Evolutionary conservation across 2,113 vertebrate genomes (phyloP).

Genomic region (Thunnus thynnus): DNA sequence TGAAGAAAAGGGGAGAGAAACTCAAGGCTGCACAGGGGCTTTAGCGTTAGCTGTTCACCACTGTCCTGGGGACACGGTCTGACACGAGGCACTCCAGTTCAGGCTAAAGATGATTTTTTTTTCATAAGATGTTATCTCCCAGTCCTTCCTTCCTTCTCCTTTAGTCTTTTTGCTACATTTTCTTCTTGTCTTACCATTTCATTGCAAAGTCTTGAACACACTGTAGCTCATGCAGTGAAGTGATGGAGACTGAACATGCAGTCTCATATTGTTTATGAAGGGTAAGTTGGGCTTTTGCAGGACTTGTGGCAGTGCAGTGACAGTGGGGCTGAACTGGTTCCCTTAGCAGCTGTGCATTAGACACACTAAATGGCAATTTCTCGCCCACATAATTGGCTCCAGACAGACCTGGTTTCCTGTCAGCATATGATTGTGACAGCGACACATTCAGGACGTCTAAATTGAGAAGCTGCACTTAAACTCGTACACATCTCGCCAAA

Average conservation of each 20-base stretch:
- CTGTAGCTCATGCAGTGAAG: background rate
- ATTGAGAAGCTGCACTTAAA: slow-evolving; percentile 42
- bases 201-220: background rate
- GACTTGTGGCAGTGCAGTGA: slow-evolving; percentile 48
- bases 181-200: slow-evolving; percentile 32
- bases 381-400: slow-evolving; percentile 75
- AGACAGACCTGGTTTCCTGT: slow-evolving; percentile 72
- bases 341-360: slow-evolving; percentile 74
- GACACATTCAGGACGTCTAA: slow-evolving; percentile 31
- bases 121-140: slow-evolving; percentile 16
- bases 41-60: slow-evolving; percentile 18
- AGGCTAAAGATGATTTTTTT: background rate
- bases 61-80: slow-evolving; percentile 23
- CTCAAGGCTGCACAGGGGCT: slow-evolving; percentile 26
- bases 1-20: slow-evolving; percentile 35
- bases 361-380: slow-evolving; percentile 77
- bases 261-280: slow-evolving; percentile 20
- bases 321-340: slow-evolving; percentile 52
- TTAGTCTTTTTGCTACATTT: background rate
- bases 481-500: slow-evolving; percentile 25
- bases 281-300: slow-evolving; percentile 28
- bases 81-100: slow-evolving; percentile 32
- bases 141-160: background rate
- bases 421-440: slow-evolving; percentile 34
- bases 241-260: background rate